phyloP scores from a whole-genome alignment of 2,797 vertebrate genomes.

The Cottoperca gobio region DNA sequence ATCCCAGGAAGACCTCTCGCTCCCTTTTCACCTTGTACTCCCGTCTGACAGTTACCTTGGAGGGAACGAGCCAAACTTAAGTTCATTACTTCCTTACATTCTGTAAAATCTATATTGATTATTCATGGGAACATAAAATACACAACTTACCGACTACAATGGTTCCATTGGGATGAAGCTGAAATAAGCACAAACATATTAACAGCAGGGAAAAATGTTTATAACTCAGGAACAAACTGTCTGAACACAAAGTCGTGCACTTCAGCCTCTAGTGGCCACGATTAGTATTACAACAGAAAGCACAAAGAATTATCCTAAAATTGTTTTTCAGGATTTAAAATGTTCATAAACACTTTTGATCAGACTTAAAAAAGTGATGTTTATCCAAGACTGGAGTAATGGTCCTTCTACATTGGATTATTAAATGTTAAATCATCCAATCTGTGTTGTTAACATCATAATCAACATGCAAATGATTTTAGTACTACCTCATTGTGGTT shows the following conservation, averaged over 20 bases:
- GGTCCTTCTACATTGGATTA: neutral
- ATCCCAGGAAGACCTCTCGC: conserved; percentile 89
- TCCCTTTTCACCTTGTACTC: conserved; percentile 92
- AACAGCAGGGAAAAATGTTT: too few species aligned
- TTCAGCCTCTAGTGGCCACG: too few species aligned
- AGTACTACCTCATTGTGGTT: conserved; percentile 44
- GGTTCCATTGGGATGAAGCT: conserved; percentile 71
- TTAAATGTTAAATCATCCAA: neutral
- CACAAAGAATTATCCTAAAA: too few species aligned
- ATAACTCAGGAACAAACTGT: too few species aligned
- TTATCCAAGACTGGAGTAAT: neutral
- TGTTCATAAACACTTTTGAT: too few species aligned
- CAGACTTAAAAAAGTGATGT: too few species aligned
- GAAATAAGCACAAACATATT: conserved; percentile 43
- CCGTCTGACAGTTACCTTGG: conserved; percentile 72
- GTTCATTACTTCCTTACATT: neutral
- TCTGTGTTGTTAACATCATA: neutral
- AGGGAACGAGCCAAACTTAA: neutral
- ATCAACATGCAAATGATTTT: conserved; percentile 27
- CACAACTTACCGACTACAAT: conserved; percentile 57
- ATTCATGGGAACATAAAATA: neutral
- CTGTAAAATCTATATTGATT: too few species aligned
- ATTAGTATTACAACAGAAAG: too few species aligned
- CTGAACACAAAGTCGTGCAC: too few species aligned
- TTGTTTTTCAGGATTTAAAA: too few species aligned